A percentile compares a stretch with the other conserved stretches of the same genome.
These are phyloP conservation scores for Arrhamphus sclerolepis DNA, from an alignment of 2,797 vertebrate species.

Conservation along the genomic window DNA sequence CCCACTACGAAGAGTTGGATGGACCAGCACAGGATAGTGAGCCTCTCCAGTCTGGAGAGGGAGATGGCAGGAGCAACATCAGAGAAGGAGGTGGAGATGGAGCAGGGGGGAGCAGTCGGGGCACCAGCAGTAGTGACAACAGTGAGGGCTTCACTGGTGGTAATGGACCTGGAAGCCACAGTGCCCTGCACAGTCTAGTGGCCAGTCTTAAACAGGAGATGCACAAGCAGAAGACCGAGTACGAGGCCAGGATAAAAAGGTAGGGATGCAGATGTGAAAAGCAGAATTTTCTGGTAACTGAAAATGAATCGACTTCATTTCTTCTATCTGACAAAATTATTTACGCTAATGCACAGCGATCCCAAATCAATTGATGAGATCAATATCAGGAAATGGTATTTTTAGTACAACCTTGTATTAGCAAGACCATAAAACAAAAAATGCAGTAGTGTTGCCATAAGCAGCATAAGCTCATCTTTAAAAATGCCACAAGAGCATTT, in stretches of 20 bases:
- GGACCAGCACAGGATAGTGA: constrained; percentile 80
- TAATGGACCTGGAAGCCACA: constrained; percentile 84
- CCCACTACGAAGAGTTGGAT: constrained; percentile 89
- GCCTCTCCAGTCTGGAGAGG: constrained; percentile 72
- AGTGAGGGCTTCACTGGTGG: constrained; percentile 85
- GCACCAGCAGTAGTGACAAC: constrained; percentile 91
- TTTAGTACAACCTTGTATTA: too few relatives aligned
- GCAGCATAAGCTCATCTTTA: too few relatives aligned
- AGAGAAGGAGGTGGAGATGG: constrained; percentile 56
- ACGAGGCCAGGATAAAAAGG: constrained; percentile 95
- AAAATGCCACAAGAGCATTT: too few relatives aligned
- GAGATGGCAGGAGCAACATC: constrained; percentile 42
- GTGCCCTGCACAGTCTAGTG: constrained; percentile 94
- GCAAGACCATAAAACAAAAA: too few relatives aligned
- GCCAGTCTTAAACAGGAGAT: constrained; percentile 97
- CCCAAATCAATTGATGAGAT: too few relatives aligned
- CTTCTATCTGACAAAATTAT: too few relatives aligned
- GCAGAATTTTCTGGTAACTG: neutral
- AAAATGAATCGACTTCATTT: too few relatives aligned
- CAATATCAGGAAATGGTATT: too few relatives aligned
- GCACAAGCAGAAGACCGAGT: constrained; percentile 94
- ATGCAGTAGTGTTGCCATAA: too few relatives aligned
- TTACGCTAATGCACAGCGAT: too few relatives aligned
- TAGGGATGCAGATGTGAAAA: constrained; percentile 48
- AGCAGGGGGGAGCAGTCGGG: constrained; percentile 78